These are phyloP conservation scores for Scortum barcoo DNA, from an alignment of 2,113 vertebrate species.

Conservation along the genomic window DNA sequence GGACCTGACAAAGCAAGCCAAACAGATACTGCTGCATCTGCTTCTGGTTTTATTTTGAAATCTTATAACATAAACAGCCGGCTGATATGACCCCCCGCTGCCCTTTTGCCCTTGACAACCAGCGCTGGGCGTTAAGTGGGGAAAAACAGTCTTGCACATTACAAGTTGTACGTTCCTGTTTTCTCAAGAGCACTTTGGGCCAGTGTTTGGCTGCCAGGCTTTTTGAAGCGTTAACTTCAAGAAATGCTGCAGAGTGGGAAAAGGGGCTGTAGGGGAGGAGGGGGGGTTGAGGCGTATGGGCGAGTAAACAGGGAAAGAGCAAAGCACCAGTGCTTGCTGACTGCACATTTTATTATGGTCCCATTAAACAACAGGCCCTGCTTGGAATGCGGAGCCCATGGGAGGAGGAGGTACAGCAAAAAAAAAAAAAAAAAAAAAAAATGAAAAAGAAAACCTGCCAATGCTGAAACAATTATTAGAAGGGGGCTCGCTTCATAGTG, in stretches of 20 bases:
- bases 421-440: conserved; percentile 44
- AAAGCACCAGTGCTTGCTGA: conserved; percentile 64
- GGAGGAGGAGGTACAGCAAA: conserved; percentile 36
- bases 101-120: conserved; percentile 25
- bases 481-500: conserved; percentile 29
- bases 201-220: conserved; percentile 59
- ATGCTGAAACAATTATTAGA: conserved; percentile 65
- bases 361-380: conserved; percentile 76
- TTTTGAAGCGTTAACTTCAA: conserved; percentile 67
- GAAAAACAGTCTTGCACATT: conserved; percentile 30
- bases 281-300: conserved; percentile 39
- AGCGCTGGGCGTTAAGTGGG: conserved; percentile 4
- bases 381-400: conserved; percentile 67
- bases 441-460: conserved; percentile 43
- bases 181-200: conserved; percentile 55
- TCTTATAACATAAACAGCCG: conserved; percentile 7
- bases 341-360: conserved; percentile 69
- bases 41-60: conserved; percentile 37
- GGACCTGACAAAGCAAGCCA: conserved; percentile 17
- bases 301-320: conserved; percentile 56
- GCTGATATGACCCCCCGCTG: conserved; percentile 23
- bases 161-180: conserved; percentile 46
- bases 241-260: conserved; percentile 58
- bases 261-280: neutral
- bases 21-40: conserved; percentile 26